Base-by-base conservation (phyloP, 2,888 invertebrate species). In the Phyto melanocephala region DNA sequence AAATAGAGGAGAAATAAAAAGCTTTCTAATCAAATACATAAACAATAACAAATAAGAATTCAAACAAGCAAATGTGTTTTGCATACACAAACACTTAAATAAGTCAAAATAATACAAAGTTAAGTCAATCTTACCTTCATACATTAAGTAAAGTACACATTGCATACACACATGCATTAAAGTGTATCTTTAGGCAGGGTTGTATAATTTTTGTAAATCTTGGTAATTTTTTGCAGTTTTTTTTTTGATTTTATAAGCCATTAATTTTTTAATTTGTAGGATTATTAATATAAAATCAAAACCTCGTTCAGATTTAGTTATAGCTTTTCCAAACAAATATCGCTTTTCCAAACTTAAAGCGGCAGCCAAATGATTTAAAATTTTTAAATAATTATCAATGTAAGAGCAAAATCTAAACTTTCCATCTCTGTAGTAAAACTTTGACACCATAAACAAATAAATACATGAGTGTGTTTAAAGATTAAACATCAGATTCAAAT, bases 21-120 rank as follows among this genome's bases (percentile, higher is more conserved):
- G 33, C 58, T 67, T n/a, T 45, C 47, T 71, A 75, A 65, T 60
- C 76, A 77, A 60, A 75, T 45, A 56, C 65, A 28, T 65, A 65
- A 67, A 75, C 47, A 47, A 75, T n/a, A 33, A 2, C 47, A 50
- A 50, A 56, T 35, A 15, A 35, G 42, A 11, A 22, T 40, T 45
- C 60, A 56, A 24, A 13, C 42, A 42, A 11, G 33, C 40, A 45
- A 60, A 1, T 24, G 52, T 77, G 70, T 79, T 81, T 82, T 79
- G 65, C 82, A 82, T 79, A 60, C 20, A 22, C 70, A 82, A 82
- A 82, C 70, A 79, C 67, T 75, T 70, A 47, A 77, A 70, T 35
- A 70, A 54, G 52, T 63, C 62, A 35, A 54, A 63, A 77, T 56
- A 77, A 70, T 35, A 77, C 68, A 77, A 77, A 70, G 70, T 52